A percentile compares a stretch with the other conserved stretches of the same genome.
Evolutionary conservation across 2,888 invertebrate genomes (phyloP).

Genomic region (Hedychridium roseum): DNA sequence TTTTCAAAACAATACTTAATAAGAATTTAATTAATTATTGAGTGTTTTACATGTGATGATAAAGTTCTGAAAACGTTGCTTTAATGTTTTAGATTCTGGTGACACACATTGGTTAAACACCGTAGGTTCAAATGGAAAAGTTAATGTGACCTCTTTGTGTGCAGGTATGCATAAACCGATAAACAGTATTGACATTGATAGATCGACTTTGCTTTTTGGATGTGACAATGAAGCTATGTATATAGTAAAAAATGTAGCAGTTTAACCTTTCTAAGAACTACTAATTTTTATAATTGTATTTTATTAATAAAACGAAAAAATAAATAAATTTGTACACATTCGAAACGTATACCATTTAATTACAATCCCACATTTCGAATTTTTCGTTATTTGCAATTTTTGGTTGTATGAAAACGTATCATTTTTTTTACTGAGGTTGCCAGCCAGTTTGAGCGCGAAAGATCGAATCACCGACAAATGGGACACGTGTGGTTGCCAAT

Average conservation of each 20-base stretch:
- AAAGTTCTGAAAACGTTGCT: neutral
- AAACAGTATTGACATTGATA: conserved; percentile 82
- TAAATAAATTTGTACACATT: conserved; percentile 9
- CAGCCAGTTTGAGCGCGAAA: too few species aligned
- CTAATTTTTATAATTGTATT: conserved; percentile 26
- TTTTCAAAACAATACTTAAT: neutral
- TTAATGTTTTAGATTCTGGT: conserved; percentile 43
- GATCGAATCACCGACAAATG: too few species aligned
- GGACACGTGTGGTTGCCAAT: too few species aligned
- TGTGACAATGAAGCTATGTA: conserved; percentile 91
- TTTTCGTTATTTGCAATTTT: too few species aligned
- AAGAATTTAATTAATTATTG: neutral
- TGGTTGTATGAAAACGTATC: too few species aligned
- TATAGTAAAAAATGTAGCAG: conserved; percentile 72
- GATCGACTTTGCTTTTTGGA: conserved; percentile 80
- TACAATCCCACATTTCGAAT: too few species aligned
- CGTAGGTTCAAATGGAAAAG: conserved; percentile 65
- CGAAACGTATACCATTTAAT: too few species aligned
- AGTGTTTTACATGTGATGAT: neutral
- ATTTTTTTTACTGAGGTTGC: too few species aligned
- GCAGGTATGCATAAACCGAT: conserved; percentile 79
- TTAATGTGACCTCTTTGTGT: conserved; percentile 79
- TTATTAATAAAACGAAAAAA: conserved; percentile 12
- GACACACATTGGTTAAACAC: conserved; percentile 67
- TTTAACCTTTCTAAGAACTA: conserved; percentile 36